Evolutionary conservation across 1,140 invertebrate genomes (phyloP).

Genomic region (Melitaea cinxia): DNA sequence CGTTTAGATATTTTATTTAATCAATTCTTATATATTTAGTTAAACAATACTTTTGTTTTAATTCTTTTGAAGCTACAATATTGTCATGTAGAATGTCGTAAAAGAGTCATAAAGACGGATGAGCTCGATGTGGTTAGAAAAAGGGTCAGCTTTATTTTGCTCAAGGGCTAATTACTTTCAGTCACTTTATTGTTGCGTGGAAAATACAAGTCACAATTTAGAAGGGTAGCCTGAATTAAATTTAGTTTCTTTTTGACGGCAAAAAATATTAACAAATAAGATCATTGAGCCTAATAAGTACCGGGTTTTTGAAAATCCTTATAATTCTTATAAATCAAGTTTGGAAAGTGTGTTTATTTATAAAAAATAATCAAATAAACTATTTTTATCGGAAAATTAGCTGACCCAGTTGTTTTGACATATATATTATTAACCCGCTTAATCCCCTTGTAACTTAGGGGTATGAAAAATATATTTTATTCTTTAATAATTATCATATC

Average conservation of each 20-base stretch:
- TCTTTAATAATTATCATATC: too few species aligned
- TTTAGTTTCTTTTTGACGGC: neutral
- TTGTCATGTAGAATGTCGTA: conserved; percentile 14
- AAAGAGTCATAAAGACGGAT: conserved; percentile 18
- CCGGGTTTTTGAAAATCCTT: too few species aligned
- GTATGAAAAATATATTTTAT: too few species aligned
- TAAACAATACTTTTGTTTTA: neutral
- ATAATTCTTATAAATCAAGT: too few species aligned
- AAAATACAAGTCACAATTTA: conserved; percentile 6
- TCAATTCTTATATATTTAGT: neutral
- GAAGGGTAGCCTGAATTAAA: neutral
- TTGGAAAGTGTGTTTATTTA: too few species aligned
- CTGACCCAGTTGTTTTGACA: too few species aligned
- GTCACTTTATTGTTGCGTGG: conserved; percentile 16
- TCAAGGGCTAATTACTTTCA: conserved; percentile 19
- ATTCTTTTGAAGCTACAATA: conserved; percentile 6
- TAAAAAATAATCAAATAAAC: too few species aligned
- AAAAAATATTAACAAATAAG: too few species aligned
- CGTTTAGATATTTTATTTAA: neutral
- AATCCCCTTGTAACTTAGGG: too few species aligned
- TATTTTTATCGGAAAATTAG: too few species aligned
- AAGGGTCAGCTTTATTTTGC: conserved; percentile 22
- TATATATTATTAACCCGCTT: too few species aligned
- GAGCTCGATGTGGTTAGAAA: conserved; percentile 4
- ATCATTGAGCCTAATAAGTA: too few species aligned